Evolutionary conservation across 2,113 vertebrate genomes (phyloP), one percentile per base, ranked within the genome.

Genomic region (Albula goreensis): DNA sequence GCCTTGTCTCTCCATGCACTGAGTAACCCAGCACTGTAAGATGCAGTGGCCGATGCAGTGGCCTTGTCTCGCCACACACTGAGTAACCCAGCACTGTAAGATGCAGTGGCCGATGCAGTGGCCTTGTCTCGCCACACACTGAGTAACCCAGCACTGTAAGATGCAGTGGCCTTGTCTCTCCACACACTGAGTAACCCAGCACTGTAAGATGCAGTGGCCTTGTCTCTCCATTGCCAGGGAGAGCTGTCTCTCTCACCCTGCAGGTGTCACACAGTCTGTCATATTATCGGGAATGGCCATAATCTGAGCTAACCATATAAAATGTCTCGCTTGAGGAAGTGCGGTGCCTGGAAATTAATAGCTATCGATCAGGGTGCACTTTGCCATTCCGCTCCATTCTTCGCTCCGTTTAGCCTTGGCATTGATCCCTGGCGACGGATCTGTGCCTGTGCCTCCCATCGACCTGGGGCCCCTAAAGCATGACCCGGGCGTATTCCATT

Each of bases 261-360:
- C 90, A 19, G 17, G 60, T 3, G 60, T 92, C 91, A 92, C 89
- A 89, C 86, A 90, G 88, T 90, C 93, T 79, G 83, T 83, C 77
- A 78, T 78, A 93, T 95, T 95, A 95, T 95, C 95, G 91, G 90
- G 87, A 90, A 89, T 92, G 92, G 93, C 95, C 94, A 95, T 95
- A 94, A 93, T 92, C 94, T 90, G 92, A 93, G 92, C 88, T 57
- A 88, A 86, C 90, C 90, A 94, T 94, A 95, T 95, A 94, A 94
- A 94, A 92, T 94, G 88, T 94, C 92, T 88, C 89, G 91, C 94
- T 92, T 93, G 90, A 93, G 91, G 92, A 93, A 92, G 92, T 94
- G 94, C 31, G 70, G 25, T 74, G 70, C 25, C 22, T 74, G 70
- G 70, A 74, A 74, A 74, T 74, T 91, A 95, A 95, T 94, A 94